Conservation (phyloP, 2,888 invertebrate genomes). For the Drepana falcataria region DNA sequence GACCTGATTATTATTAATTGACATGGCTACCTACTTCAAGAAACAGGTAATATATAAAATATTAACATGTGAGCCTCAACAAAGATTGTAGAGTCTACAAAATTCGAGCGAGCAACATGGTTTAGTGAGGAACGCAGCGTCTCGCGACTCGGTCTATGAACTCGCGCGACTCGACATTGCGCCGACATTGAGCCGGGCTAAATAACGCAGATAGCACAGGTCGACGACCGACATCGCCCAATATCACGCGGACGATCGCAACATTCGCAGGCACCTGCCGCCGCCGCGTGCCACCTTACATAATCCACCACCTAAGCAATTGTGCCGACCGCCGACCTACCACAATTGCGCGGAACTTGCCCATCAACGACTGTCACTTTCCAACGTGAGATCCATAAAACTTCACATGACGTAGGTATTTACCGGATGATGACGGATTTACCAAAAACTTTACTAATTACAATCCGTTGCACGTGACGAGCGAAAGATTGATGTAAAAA, state of each 20-base stretch:
- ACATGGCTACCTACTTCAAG: no score
- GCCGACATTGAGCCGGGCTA: slow-evolving; percentile 72
- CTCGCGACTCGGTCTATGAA: slow-evolving; percentile 66
- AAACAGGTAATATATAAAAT: no score
- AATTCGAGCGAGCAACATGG: slow-evolving; percentile 57
- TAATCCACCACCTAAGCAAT: slow-evolving; percentile 29
- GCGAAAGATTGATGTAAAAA: slow-evolving; percentile 13
- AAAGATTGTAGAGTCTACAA: slow-evolving; percentile 31
- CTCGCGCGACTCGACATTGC: slow-evolving; percentile 72
- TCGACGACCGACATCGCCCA: slow-evolving; percentile 73
- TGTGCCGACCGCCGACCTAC: slow-evolving; percentile 41
- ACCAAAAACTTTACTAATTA: neutral
- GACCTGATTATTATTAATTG: no score
- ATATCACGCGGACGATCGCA: slow-evolving; percentile 68
- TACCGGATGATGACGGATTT: no score
- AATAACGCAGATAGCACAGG: slow-evolving; percentile 75
- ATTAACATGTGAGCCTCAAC: slow-evolving; percentile 8
- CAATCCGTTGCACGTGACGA: neutral
- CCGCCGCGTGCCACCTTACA: slow-evolving; percentile 45
- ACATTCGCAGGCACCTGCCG: slow-evolving; percentile 56
- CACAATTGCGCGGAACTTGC: slow-evolving; percentile 32
- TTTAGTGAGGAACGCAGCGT: slow-evolving; percentile 52
- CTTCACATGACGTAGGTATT: neutral
- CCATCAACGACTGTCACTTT: slow-evolving; percentile 9
- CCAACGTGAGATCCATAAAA: slow-evolving; percentile 1